Percentiles rank a stretch among this genome's conserved stretches.
Conservation (phyloP, 1,140 invertebrate genomes). For the Orius insidiosus region DNA sequence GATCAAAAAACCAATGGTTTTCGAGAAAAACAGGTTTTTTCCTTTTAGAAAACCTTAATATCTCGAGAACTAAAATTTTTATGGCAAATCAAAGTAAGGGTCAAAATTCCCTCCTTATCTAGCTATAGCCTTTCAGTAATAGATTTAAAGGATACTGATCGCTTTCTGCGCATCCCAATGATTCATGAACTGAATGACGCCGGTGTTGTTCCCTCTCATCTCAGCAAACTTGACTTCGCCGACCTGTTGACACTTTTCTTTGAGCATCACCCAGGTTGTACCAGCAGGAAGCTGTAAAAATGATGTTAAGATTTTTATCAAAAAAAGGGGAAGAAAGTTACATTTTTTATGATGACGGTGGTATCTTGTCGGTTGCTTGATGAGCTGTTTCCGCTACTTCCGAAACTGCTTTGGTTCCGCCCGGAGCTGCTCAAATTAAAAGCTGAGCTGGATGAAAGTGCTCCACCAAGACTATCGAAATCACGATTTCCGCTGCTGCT, state of each 20-base stretch:
- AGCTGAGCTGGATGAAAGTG: constrained; percentile 14
- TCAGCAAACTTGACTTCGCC: constrained; percentile 87
- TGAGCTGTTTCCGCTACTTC: no score
- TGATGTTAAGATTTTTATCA: not conserved
- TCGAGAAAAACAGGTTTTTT: no score
- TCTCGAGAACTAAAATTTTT: no score
- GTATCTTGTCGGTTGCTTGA: constrained; percentile 36
- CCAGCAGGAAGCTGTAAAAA: constrained; percentile 40
- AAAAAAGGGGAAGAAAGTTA: constrained; percentile 2
- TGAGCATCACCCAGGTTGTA: constrained; percentile 69
- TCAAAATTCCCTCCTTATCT: no score
- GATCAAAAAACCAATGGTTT: no score
- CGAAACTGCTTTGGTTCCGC: constrained; percentile 15
- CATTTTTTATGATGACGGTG: constrained; percentile 47
- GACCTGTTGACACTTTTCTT: constrained; percentile 71
- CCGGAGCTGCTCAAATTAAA: constrained; percentile 22
- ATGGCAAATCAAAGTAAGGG: no score
- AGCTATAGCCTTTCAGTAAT: no score
- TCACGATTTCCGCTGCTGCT: constrained; percentile 15
- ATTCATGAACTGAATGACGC: constrained; percentile 63
- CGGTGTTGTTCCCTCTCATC: constrained; percentile 70
- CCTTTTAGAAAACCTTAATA: no score
- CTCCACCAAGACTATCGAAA: constrained; percentile 21
- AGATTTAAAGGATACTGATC: constrained; percentile 77
- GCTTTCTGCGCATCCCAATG: constrained; percentile 80